These are phyloP conservation scores for Pseudachorutes palmiensis DNA, from an alignment of 1,140 invertebrate genomes.

Conservation along the genomic window DNA sequence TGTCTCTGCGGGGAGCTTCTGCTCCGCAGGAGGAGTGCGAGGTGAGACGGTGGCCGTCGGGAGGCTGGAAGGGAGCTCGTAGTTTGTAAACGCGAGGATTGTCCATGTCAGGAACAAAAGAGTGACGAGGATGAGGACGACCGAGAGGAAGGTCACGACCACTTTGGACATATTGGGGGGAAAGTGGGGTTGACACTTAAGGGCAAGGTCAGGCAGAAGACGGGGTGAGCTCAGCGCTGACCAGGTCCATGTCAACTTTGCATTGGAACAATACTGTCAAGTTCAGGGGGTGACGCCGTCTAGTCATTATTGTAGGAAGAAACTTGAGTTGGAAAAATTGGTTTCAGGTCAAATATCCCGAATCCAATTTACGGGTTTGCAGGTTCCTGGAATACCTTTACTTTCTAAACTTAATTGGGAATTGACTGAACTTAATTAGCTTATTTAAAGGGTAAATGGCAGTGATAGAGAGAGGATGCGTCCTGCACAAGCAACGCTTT, in stretches of 20 bases:
- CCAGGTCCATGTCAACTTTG: not conserved
- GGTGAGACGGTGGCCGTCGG: not conserved
- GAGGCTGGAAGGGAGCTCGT: not conserved
- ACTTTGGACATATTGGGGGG: not conserved
- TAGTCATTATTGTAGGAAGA: not conserved
- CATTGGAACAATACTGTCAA: not conserved
- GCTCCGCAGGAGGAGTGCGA: not conserved
- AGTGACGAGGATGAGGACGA: not conserved
- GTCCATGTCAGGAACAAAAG: conserved; percentile 1
- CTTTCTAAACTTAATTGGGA: too few relatives aligned
- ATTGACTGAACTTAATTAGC: not conserved
- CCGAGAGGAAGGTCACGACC: not conserved
- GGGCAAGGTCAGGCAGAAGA: not conserved
- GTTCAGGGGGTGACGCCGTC: too few relatives aligned
- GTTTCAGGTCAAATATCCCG: not conserved
- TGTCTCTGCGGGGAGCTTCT: not conserved
- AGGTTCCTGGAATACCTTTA: too few relatives aligned
- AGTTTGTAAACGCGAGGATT: not conserved
- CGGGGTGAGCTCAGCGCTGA: not conserved
- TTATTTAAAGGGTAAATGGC: not conserved
- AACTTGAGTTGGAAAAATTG: not conserved
- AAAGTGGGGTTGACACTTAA: not conserved
- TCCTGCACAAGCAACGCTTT: not conserved
- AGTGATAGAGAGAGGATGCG: not conserved
- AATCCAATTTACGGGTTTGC: too few relatives aligned